Percentiles rank a stretch among this genome's conserved stretches.
phyloP scores from a whole-genome alignment of 1,140 invertebrate species.

The Drosophila kohkoa region DNA sequence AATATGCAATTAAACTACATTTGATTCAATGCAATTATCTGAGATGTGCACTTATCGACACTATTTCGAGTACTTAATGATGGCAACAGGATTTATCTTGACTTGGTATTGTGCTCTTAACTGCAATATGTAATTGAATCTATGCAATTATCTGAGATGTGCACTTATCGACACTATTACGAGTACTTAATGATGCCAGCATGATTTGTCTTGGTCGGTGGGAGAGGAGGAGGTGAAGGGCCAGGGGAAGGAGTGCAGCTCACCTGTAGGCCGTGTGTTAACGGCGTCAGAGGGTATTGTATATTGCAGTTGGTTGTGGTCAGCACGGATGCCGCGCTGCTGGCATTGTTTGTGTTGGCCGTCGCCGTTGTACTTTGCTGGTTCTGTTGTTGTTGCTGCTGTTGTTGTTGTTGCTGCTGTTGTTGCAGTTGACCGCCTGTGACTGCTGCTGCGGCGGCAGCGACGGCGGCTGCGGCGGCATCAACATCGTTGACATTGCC shows the following conservation, averaged over 20 bases:
- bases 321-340: slow-evolving; percentile 66
- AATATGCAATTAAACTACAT: too few species aligned
- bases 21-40: too few species aligned
- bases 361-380: slow-evolving; percentile 77
- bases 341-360: slow-evolving; percentile 60
- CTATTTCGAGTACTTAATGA: too few species aligned
- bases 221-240: too few species aligned
- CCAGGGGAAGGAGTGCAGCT: background rate
- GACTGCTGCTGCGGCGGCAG: slow-evolving; percentile 67
- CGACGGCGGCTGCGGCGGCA: slow-evolving; percentile 85
- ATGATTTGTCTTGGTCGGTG: too few species aligned
- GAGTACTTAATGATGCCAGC: too few species aligned
- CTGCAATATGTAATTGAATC: too few species aligned
- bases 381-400: slow-evolving; percentile 63
- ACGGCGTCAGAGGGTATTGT: slow-evolving; percentile 74
- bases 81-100: too few species aligned
- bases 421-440: slow-evolving; percentile 56
- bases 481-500: slow-evolving; percentile 73
- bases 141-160: too few species aligned
- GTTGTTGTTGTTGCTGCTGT: slow-evolving; percentile 65
- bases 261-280: slow-evolving; percentile 78
- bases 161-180: too few species aligned
- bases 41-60: too few species aligned
- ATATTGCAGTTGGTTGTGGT: slow-evolving; percentile 79
- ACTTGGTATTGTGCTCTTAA: too few species aligned